Percentiles rank a stretch among this genome's conserved stretches.
Evolutionary conservation across 2,888 invertebrate species (phyloP).

Genomic region (Dyspetes luteomarginatus): DNA sequence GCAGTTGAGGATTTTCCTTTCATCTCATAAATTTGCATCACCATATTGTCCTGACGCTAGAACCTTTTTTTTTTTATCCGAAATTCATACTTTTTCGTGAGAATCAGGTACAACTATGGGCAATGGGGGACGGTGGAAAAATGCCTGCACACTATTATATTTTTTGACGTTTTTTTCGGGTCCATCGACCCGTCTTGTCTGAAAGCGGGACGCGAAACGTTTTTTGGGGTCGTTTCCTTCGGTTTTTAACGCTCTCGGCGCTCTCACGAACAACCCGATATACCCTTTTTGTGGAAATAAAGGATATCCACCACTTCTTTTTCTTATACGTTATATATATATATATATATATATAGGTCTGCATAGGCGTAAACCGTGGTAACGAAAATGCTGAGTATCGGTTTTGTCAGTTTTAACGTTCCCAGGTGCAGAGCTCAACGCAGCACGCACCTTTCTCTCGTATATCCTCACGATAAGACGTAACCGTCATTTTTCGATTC

Average conservation of each 20-base stretch:
- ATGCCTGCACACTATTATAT: constrained; percentile 39
- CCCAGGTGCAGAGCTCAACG: constrained; percentile 60
- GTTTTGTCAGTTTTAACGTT: constrained; percentile 37
- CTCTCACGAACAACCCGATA: constrained; percentile 61
- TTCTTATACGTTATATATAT: constrained; percentile 2
- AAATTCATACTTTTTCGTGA: constrained; percentile 65
- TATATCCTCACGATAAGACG: constrained; percentile 63
- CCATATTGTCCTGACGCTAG: constrained; percentile 58
- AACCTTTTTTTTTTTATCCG: constrained; percentile 46
- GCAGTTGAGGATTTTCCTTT: constrained; percentile 64
- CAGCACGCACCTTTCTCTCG: constrained; percentile 43
- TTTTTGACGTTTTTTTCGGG: constrained; percentile 45
- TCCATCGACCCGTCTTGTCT: constrained; percentile 49
- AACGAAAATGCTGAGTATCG: not conserved
- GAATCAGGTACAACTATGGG: constrained; percentile 68
- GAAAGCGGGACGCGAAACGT: constrained; percentile 61
- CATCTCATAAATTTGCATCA: constrained; percentile 78
- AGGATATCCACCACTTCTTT: constrained; percentile 26
- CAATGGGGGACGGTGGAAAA: constrained; percentile 49
- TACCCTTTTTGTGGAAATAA: constrained; percentile 68
- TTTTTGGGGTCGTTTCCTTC: constrained; percentile 74
- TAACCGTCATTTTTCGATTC: constrained; percentile 65
- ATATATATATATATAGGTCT: constrained; percentile 1
- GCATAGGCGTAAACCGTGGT: constrained; percentile 7
- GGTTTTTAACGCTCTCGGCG: constrained; percentile 63